A percentile compares a stretch with the other conserved stretches of the same genome.
These are phyloP conservation scores for Thunnus maccoyii DNA, from an alignment of 2,113 vertebrate genomes.

Conservation along the genomic window DNA sequence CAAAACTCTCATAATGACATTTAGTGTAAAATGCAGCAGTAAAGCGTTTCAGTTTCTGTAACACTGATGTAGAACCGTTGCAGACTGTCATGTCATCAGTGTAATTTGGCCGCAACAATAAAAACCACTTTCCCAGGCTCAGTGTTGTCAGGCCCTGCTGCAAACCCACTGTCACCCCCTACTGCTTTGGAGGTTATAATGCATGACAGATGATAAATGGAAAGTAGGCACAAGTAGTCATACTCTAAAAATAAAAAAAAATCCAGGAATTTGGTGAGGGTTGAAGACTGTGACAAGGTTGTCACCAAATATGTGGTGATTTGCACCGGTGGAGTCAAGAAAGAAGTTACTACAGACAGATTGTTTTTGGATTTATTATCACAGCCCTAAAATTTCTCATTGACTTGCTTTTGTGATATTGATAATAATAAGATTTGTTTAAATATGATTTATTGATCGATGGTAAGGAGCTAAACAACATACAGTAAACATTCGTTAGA, in stretches of 20 bases:
- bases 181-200: slow-evolving; percentile 43
- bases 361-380: no score
- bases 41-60: not conserved
- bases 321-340: no score
- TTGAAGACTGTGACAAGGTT: no score
- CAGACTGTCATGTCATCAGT: not conserved
- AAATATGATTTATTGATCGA: no score
- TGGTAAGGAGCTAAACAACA: no score
- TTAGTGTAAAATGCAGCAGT: not conserved
- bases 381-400: no score
- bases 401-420: no score
- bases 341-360: no score
- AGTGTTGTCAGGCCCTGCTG: not conserved
- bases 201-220: slow-evolving; percentile 5
- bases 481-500: no score
- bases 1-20: not conserved
- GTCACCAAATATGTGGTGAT: no score
- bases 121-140: slow-evolving; percentile 27
- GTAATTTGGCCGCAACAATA: not conserved
- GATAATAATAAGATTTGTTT: no score
- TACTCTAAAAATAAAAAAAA: not conserved
- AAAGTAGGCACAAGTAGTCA: not conserved
- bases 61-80: not conserved
- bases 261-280: not conserved
- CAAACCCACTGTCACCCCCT: slow-evolving; percentile 51